These are phyloP conservation scores for Lytechinus pictus DNA, from an alignment of 35 echinoderm and acorn worm genomes.

Conservation along the genomic window DNA sequence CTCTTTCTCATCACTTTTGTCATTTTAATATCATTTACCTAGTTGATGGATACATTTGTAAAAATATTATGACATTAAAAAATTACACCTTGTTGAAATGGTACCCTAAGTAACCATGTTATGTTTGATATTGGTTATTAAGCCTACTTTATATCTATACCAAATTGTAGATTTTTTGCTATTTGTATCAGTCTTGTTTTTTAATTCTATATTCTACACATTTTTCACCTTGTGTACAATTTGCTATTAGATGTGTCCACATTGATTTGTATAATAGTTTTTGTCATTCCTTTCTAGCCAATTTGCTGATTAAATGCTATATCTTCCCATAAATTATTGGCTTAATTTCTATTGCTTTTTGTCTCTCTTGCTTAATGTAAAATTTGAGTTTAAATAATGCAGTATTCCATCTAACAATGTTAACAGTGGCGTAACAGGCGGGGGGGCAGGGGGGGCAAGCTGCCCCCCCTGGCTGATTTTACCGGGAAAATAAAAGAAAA, in stretches of 20 bases:
- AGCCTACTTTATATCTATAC: neutral
- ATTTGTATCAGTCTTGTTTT: neutral
- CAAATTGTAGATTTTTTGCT: neutral
- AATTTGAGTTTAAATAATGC: too few relatives aligned
- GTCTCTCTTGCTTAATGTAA: too few relatives aligned
- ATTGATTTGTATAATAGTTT: neutral
- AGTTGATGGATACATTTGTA: too few relatives aligned
- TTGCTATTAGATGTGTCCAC: neutral
- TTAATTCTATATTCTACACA: neutral
- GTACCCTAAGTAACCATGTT: neutral
- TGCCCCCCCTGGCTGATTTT: too few relatives aligned
- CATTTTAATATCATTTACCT: too few relatives aligned
- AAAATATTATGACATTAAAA: too few relatives aligned
- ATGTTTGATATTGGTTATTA: neutral
- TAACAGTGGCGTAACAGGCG: too few relatives aligned
- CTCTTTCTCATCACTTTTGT: neutral
- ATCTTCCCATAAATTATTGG: neutral
- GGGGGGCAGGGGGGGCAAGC: too few relatives aligned
- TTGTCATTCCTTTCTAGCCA: neutral
- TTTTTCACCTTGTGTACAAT: neutral
- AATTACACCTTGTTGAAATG: too few relatives aligned
- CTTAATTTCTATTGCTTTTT: too few relatives aligned
- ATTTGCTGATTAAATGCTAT: neutral
- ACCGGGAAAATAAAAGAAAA: too few relatives aligned
- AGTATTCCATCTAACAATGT: too few relatives aligned